phyloP scores from a whole-genome alignment of 1,140 invertebrate genomes.

The Cyphomyrmex costatus region DNA sequence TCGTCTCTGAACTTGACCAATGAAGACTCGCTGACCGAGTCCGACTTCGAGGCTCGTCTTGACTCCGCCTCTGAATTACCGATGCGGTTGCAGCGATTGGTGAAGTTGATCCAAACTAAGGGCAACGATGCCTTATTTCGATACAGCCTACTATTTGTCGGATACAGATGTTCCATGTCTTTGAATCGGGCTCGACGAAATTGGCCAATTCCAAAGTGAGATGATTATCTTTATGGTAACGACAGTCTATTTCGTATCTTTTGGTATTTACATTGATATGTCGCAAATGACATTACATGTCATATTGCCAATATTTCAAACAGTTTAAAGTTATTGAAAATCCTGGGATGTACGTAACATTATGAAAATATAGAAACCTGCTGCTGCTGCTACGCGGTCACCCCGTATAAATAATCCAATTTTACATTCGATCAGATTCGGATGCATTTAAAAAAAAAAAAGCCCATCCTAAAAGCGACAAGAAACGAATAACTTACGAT shows the following conservation, averaged over 20 bases:
- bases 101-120: conserved; percentile 30
- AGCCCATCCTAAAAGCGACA: not conserved
- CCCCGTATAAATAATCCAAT: not conserved
- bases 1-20: conserved; percentile 54
- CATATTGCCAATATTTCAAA: not conserved
- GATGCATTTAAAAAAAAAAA: not conserved
- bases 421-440: not conserved
- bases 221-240: not conserved
- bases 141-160: not conserved
- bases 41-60: conserved; percentile 42
- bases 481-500: not conserved
- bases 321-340: not conserved
- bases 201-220: not conserved
- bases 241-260: not conserved
- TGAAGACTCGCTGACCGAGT: conserved; percentile 37
- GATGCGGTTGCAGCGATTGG: conserved; percentile 33
- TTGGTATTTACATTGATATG: not conserved
- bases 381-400: too few species aligned
- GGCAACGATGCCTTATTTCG: not conserved
- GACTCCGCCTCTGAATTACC: conserved; percentile 49
- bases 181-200: not conserved
- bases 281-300: not conserved
- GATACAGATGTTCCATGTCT: not conserved
- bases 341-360: too few species aligned
- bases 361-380: not conserved